These are phyloP conservation scores for Temnothorax rugatulus DNA, from an alignment of 2,888 invertebrate genomes.

Conservation along the genomic window DNA sequence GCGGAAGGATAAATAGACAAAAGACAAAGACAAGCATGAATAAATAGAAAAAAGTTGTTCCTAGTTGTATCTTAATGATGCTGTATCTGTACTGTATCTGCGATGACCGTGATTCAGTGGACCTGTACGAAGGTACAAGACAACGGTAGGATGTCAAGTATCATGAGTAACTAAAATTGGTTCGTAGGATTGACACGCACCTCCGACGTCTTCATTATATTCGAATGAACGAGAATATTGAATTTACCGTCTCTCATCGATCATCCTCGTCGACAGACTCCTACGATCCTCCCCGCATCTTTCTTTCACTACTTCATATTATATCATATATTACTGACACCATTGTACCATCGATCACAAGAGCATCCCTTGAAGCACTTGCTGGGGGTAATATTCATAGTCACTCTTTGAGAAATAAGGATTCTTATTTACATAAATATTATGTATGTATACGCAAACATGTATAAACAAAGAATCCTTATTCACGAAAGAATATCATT, in stretches of 20 bases:
- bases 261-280: conserved; percentile 56
- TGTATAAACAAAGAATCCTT: neutral
- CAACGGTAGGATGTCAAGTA: conserved; percentile 11
- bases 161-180: conserved; percentile 51
- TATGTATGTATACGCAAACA: neutral
- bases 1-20: neutral
- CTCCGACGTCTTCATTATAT: conserved; percentile 62
- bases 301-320: conserved; percentile 1
- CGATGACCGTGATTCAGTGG: neutral
- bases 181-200: conserved; percentile 48
- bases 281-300: neutral
- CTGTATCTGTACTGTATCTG: neutral
- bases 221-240: conserved; percentile 43
- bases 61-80: neutral
- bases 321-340: conserved; percentile 29
- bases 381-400: neutral
- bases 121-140: neutral
- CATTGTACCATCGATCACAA: conserved; percentile 7
- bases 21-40: neutral
- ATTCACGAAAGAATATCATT: neutral
- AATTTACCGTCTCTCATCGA: conserved; percentile 58
- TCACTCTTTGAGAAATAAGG: neutral
- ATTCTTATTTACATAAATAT: neutral
- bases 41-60: neutral
- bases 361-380: neutral